phyloP scores from a whole-genome alignment of 1,140 invertebrate genomes.

The Macrotrachela quadricornifera region DNA sequence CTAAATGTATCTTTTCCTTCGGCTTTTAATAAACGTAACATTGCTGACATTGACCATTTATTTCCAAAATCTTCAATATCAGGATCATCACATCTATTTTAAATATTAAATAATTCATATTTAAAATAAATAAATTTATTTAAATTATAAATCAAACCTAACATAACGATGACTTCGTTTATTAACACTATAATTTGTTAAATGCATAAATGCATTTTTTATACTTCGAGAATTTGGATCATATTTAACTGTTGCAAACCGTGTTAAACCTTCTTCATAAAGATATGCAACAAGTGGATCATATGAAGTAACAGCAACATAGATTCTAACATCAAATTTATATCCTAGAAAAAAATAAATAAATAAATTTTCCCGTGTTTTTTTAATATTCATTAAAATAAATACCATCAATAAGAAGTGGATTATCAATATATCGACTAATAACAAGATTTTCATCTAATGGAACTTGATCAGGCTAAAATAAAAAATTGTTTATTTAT shows the following conservation, averaged over 20 bases:
- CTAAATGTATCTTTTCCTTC: slow-evolving; percentile 47
- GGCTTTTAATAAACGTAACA: slow-evolving; percentile 58
- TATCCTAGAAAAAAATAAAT: slow-evolving; percentile 11
- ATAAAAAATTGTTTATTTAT: neutral
- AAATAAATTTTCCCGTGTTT: no score
- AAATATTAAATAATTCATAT: slow-evolving; percentile 27
- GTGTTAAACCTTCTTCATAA: slow-evolving; percentile 74
- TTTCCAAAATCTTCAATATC: slow-evolving; percentile 33
- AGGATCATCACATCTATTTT: slow-evolving; percentile 30
- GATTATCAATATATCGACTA: slow-evolving; percentile 74
- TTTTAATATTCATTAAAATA: no score
- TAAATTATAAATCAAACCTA: slow-evolving; percentile 12
- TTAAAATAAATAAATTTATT: no score
- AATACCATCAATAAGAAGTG: slow-evolving; percentile 70
- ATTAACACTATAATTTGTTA: slow-evolving; percentile 96
- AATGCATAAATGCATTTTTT: slow-evolving; percentile 70
- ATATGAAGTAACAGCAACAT: slow-evolving; percentile 79
- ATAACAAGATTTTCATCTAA: slow-evolving; percentile 71
- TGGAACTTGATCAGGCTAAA: slow-evolving; percentile 63
- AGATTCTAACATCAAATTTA: slow-evolving; percentile 81
- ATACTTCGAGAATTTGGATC: slow-evolving; percentile 21
- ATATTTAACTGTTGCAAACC: slow-evolving; percentile 32
- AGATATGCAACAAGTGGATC: slow-evolving; percentile 75
- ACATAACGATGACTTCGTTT: slow-evolving; percentile 36
- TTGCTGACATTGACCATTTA: slow-evolving; percentile 75